Evolutionary conservation across 2,113 vertebrate species (phyloP), one percentile per base, ranked within the genome.

Genomic region (Dicentrarchus labrax): DNA sequence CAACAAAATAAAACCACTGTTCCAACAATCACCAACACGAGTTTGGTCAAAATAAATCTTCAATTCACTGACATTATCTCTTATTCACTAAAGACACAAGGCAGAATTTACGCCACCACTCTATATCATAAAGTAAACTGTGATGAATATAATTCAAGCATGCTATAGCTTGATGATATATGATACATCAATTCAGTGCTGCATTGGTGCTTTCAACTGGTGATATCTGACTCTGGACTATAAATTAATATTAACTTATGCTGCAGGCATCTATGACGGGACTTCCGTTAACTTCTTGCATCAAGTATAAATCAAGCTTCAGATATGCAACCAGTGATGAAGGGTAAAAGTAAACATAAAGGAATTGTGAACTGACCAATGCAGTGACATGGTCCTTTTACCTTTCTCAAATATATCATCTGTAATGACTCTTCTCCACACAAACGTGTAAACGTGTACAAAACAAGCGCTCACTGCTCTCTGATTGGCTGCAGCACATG

Each of bases 401-500:
- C 56, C 19, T 69, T 36, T 30, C 38, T 22, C n/a, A 7, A 60
- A 38, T 17, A 22, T 17, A 86, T 88, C 73, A 73, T 36, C 22
- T 67, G 50, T 76, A 80, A 87, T 56, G 68, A 56, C 22, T 19
- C 16, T 9, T 21, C 47, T 16, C 30, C 5, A 1, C 56, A 39
- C 16, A 16, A 43, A 8, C 0, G 6, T 38, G 30, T 30, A 30
- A 30, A 30, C 30, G 30, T 30, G 30, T 30, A 30, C 30, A 30
- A 30, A 30, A 30, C 30, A 30, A 30, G 30, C 2, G 16, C 17
- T 56, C 54, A 39, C 30, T 72, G 13, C 47, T 17, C 8, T 73
- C 51, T 59, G 16, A 87, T 78, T 91, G 89, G 84, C 64, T 74
- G 66, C 66, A 38, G 36, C n/a, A 70, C 53, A 54, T 85, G 81